Conservation (phyloP, 2,797 vertebrate species). For the Gobio occitaniae region DNA sequence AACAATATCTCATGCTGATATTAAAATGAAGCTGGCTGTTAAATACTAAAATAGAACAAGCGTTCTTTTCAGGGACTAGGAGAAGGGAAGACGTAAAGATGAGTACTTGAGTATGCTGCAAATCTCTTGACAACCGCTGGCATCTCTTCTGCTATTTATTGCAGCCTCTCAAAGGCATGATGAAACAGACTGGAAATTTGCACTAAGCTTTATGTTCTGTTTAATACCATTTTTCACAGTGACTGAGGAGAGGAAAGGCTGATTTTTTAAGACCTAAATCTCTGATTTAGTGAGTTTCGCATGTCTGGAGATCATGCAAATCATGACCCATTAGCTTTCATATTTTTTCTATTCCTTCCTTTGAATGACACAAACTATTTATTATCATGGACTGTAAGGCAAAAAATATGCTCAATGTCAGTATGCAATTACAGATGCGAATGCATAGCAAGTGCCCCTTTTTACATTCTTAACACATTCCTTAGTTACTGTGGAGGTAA, state of each 20-base stretch:
- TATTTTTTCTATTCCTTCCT: conserved; percentile 9
- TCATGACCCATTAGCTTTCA: conserved; percentile 25
- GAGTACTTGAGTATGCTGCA: conserved; percentile 30
- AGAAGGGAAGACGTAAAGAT: conserved; percentile 30
- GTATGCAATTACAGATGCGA: neutral
- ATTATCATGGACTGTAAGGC: neutral
- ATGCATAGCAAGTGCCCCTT: neutral
- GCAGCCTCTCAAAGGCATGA: conserved; percentile 37
- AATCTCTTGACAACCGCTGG: conserved; percentile 39
- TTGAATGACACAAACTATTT: conserved; percentile 30
- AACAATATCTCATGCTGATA: conserved; percentile 25
- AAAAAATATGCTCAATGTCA: neutral
- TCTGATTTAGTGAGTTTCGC: conserved; percentile 22
- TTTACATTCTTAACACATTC: conserved; percentile 3
- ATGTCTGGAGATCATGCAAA: conserved; percentile 42
- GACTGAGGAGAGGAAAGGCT: conserved; percentile 3
- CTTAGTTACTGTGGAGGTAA: neutral
- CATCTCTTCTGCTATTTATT: conserved; percentile 33
- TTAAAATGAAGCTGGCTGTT: conserved; percentile 33
- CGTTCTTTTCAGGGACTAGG: conserved; percentile 21
- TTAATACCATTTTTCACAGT: conserved; percentile 31
- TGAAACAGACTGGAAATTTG: conserved; percentile 42
- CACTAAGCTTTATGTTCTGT: conserved; percentile 39
- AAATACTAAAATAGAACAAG: conserved; percentile 44
- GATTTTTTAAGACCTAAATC: conserved; percentile 34